These are phyloP conservation scores for Leucophora obtusa DNA, from an alignment of 2,888 invertebrate species.

Conservation along the genomic window DNA sequence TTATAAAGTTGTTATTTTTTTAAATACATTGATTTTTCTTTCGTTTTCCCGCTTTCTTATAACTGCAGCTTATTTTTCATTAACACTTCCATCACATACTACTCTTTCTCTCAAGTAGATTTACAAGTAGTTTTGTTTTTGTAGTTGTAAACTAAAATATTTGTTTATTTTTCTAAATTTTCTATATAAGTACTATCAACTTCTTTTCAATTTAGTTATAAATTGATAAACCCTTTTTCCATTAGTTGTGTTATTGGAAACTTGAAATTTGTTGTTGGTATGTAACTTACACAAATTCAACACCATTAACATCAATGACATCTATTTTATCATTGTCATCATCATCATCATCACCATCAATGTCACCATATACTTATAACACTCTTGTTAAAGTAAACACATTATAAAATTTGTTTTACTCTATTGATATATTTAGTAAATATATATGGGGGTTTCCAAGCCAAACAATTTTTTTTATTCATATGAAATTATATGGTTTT, in stretches of 20 bases:
- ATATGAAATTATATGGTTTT: too few relatives aligned
- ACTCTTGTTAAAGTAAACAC: conserved; percentile 11
- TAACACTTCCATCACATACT: neutral
- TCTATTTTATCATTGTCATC: neutral
- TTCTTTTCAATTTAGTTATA: too few relatives aligned
- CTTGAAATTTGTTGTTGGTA: conserved; percentile 10
- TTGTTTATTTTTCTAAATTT: neutral
- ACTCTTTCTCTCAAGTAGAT: neutral
- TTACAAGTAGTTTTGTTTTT: too few relatives aligned
- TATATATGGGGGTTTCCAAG: too few relatives aligned
- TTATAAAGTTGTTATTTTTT: neutral
- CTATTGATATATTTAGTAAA: neutral
- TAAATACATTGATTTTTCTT: neutral
- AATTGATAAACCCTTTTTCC: neutral
- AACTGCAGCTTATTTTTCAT: conserved; percentile 13
- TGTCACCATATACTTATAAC: neutral
- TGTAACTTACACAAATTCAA: neutral
- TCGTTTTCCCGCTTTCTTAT: neutral
- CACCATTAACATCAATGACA: conserved; percentile 25
- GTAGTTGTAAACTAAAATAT: neutral
- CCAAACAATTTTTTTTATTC: too few relatives aligned
- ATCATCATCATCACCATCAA: neutral
- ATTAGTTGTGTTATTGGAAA: neutral
- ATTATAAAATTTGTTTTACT: conserved; percentile 17
- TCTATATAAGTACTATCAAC: too few relatives aligned